A percentile compares a stretch with the other conserved stretches of the same genome.
Conservation (phyloP, 64 coral and sea anemone genomes). For the Catalaphyllia jardinei region DNA sequence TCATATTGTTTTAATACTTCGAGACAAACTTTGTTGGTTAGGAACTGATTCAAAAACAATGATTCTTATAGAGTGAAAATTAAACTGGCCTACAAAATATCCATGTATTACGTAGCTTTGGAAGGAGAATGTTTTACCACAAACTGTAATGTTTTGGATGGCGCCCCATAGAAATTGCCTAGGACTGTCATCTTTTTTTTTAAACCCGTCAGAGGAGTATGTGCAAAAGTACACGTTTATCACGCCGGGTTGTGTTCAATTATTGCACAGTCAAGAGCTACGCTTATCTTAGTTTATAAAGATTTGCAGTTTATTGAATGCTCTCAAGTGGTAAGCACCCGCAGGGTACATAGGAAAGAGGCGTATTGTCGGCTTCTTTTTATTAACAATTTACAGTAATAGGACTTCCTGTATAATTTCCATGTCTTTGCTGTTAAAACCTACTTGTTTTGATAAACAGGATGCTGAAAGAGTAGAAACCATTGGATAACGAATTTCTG, state of each 20-base stretch:
- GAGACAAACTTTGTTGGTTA: background rate
- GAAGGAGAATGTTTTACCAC: background rate
- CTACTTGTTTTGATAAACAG: background rate
- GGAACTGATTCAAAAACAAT: too few relatives aligned
- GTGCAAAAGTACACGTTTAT: background rate
- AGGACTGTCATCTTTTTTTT: background rate
- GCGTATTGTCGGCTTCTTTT: background rate
- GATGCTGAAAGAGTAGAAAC: background rate
- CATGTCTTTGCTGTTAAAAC: background rate
- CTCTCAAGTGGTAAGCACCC: background rate
- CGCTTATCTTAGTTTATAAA: too few relatives aligned
- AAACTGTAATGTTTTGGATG: background rate
- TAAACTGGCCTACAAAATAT: too few relatives aligned
- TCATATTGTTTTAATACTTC: background rate
- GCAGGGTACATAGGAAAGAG: background rate
- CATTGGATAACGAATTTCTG: background rate
- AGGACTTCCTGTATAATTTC: background rate
- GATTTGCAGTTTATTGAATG: background rate
- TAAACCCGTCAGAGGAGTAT: background rate
- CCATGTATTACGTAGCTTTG: background rate
- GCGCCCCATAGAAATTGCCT: background rate
- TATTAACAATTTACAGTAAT: background rate
- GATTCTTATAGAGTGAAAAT: too few relatives aligned
- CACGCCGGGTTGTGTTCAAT: background rate
- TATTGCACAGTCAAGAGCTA: background rate